phyloP scores from a whole-genome alignment of 2,113 vertebrate species.

The Eclectus roratus region DNA sequence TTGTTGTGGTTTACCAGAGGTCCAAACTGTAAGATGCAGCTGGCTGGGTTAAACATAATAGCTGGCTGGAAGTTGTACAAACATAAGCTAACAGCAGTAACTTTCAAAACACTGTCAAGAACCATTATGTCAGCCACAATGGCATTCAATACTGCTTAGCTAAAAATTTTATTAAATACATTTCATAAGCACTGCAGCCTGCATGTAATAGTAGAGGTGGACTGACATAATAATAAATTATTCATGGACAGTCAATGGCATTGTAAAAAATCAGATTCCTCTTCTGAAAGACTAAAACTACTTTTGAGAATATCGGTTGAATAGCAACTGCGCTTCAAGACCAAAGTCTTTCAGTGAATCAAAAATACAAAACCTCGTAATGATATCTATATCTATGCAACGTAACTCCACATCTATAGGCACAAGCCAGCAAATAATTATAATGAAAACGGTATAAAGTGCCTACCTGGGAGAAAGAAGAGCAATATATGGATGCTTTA shows the following conservation, averaged over 20 bases:
- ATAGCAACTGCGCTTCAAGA: neutral
- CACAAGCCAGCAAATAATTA: neutral
- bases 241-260: conserved; percentile 27
- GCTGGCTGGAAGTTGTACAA: neutral
- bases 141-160: neutral
- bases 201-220: conserved; percentile 12
- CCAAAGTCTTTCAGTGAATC: conserved; percentile 12
- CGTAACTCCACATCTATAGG: neutral
- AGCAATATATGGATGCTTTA: neutral
- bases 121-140: neutral
- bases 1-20: neutral
- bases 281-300: neutral
- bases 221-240: conserved; percentile 43
- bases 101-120: neutral
- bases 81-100: neutral
- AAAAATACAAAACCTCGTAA: neutral
- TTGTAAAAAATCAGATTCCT: conserved; percentile 16
- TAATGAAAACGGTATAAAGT: neutral
- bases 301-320: conserved; percentile 43
- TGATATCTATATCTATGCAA: neutral
- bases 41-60: neutral
- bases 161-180: conserved; percentile 20
- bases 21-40: neutral
- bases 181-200: conserved; percentile 6
- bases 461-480: neutral